These are phyloP conservation scores for Micromesistius poutassou DNA, from an alignment of 2,797 vertebrate species.

Conservation along the genomic window DNA sequence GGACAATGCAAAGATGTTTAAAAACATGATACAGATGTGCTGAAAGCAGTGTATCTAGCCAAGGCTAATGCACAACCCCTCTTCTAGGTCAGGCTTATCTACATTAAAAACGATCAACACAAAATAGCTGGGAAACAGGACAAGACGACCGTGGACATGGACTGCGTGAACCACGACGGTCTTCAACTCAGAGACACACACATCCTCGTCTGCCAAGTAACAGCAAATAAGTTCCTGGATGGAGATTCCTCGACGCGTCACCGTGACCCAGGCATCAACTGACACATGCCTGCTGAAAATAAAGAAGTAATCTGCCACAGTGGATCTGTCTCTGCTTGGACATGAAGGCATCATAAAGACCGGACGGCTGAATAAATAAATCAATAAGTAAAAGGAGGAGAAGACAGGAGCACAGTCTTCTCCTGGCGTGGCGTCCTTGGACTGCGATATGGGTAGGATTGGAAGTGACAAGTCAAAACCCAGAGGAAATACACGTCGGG, in stretches of 20 bases:
- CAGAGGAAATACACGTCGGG: constrained; percentile 5
- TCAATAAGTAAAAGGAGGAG: not conserved
- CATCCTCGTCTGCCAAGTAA: not conserved
- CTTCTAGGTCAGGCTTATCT: not conserved
- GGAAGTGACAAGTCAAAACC: constrained; percentile 48
- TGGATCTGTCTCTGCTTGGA: not conserved
- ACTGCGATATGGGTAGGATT: constrained; percentile 41
- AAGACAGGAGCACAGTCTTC: constrained; percentile 23
- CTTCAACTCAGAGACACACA: not conserved
- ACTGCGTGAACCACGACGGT: not conserved
- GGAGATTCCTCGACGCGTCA: not conserved
- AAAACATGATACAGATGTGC: not conserved
- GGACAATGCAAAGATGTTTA: not conserved
- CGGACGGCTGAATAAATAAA: not conserved
- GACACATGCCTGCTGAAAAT: not conserved
- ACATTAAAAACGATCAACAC: not conserved
- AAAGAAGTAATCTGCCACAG: not conserved
- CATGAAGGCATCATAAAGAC: not conserved
- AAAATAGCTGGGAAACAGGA: not conserved
- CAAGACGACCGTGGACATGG: not conserved
- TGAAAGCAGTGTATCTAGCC: not conserved
- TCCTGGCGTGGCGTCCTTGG: constrained; percentile 23
- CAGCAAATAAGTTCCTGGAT: not conserved
- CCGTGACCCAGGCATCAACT: not conserved
- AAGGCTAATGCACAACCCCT: not conserved